Conservation (phyloP, 2,113 vertebrate species). For the Hemichromis elongatus region DNA sequence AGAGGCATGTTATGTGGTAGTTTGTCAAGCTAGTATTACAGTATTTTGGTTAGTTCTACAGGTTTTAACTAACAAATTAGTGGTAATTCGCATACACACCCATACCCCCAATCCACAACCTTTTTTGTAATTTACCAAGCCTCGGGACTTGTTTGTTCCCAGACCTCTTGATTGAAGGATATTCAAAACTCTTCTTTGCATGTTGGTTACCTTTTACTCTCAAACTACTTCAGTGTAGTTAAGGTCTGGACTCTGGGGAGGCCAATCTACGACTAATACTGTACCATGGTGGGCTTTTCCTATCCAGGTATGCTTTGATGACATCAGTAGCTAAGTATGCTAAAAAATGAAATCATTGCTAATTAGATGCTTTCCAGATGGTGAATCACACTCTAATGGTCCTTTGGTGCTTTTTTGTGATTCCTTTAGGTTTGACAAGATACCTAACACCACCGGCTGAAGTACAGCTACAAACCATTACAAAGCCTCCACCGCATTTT, state of each 20-base stretch:
- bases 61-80: neutral
- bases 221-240: neutral
- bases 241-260: neutral
- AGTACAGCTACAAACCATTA: neutral
- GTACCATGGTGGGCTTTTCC: no score
- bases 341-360: neutral
- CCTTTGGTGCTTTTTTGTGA: neutral
- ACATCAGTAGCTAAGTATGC: neutral
- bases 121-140: neutral
- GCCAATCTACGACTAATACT: no score
- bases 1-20: neutral
- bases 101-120: neutral
- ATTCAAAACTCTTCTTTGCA: neutral
- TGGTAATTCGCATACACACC: neutral
- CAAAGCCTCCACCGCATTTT: neutral
- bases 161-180: neutral
- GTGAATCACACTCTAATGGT: neutral
- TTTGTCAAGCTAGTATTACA: neutral
- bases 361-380: neutral
- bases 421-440: neutral
- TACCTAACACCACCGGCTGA: neutral
- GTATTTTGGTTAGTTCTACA: neutral
- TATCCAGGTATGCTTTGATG: no score
- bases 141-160: neutral
- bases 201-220: neutral